Evolutionary conservation across 2,113 vertebrate genomes (phyloP).

Genomic region (Spheniscus mendiculus): DNA sequence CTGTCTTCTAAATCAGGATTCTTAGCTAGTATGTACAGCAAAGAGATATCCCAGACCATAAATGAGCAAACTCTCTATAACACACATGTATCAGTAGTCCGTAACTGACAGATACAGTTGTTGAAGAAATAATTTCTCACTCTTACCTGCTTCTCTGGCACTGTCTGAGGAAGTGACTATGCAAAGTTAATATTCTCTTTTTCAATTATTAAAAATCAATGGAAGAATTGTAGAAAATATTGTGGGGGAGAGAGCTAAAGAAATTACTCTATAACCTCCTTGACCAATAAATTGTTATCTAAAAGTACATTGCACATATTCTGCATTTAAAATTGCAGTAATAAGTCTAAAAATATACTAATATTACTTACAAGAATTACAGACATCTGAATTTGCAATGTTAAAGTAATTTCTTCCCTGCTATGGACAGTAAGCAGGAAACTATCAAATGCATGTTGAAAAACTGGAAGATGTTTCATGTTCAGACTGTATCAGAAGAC

Average conservation of each 20-base stretch:
- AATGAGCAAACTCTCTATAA: neutral
- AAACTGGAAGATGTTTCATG: neutral
- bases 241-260: neutral
- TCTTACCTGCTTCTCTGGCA: neutral
- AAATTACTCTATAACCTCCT: neutral
- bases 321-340: neutral
- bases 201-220: neutral
- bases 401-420: neutral
- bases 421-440: neutral
- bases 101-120: neutral
- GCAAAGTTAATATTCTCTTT: neutral
- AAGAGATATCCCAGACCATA: neutral
- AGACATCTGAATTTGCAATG: neutral
- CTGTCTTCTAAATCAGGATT: neutral
- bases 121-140: neutral
- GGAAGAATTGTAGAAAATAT: neutral
- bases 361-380: neutral
- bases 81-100: neutral
- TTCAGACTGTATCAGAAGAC: neutral
- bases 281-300: neutral
- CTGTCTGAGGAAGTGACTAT: neutral
- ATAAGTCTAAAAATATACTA: neutral
- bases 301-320: neutral
- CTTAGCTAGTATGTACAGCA: neutral
- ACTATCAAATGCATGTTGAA: neutral